phyloP scores from a whole-genome alignment of 2,888 invertebrate genomes.

The Leucophenga montana region DNA sequence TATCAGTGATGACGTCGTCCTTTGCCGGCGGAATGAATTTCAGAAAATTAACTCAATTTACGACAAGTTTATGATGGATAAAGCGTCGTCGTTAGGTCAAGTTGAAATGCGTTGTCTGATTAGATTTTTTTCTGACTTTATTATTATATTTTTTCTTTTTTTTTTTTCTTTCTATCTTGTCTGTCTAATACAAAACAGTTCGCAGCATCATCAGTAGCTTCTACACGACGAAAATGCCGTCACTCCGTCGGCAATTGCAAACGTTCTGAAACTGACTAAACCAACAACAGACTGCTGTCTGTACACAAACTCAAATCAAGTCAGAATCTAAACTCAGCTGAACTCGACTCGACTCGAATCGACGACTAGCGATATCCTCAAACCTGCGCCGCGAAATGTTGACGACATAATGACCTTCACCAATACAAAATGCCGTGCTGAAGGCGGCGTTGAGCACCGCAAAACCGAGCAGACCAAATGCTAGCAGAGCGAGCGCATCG shows the following conservation, averaged over 20 bases:
- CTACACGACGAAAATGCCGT: no score
- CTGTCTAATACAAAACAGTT: no score
- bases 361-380: constrained; percentile 41
- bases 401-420: constrained; percentile 69
- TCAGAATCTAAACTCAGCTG: neutral
- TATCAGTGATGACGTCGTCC: constrained; percentile 14
- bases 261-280: constrained; percentile 7
- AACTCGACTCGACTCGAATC: constrained; percentile 1
- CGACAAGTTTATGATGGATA: neutral
- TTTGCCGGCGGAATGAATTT: constrained; percentile 1
- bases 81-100: neutral
- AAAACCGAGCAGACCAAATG: neutral
- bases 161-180: no score
- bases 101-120: neutral
- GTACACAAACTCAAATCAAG: constrained; percentile 6
- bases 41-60: neutral
- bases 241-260: constrained; percentile 19
- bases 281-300: constrained; percentile 8
- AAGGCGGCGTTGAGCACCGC: neutral
- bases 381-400: constrained; percentile 32
- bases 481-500: constrained; percentile 38
- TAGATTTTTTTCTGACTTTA: no score
- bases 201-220: no score
- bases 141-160: no score
- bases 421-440: constrained; percentile 45